A percentile compares a stretch with the other conserved stretches of the same genome.
These are phyloP conservation scores for Drosophila heteroneura DNA, from an alignment of 2,888 invertebrate genomes.

Conservation along the genomic window DNA sequence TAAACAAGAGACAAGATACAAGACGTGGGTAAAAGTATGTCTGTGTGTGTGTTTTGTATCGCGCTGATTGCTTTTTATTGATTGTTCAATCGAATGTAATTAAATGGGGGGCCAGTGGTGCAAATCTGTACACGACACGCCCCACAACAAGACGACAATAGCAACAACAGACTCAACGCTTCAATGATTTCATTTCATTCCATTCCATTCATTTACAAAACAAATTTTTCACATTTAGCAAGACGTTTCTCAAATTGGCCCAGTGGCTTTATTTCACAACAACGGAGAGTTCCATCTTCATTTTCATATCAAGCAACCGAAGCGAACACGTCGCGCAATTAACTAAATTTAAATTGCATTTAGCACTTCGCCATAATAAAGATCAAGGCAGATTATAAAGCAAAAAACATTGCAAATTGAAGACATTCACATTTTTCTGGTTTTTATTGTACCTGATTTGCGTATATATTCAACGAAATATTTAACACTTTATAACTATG, in stretches of 20 bases:
- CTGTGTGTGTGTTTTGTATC: conserved; percentile 26
- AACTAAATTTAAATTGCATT: conserved; percentile 66
- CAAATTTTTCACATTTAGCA: conserved; percentile 50
- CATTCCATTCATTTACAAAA: conserved; percentile 40
- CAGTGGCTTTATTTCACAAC: conserved; percentile 33
- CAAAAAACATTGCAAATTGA: conserved; percentile 31
- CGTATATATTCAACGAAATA: not conserved
- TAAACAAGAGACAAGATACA: conserved; percentile 37
- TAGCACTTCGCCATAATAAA: conserved; percentile 65
- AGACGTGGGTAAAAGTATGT: conserved; percentile 60
- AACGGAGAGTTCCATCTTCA: not conserved
- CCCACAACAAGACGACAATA: conserved; percentile 29
- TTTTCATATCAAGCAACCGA: not conserved
- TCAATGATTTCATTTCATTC: conserved; percentile 63
- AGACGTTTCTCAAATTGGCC: conserved; percentile 41
- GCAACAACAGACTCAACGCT: conserved; percentile 44
- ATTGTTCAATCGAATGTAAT: conserved; percentile 80
- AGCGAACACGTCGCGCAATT: conserved; percentile 37
- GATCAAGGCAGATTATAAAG: conserved; percentile 56
- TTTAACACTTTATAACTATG: conserved; percentile 14
- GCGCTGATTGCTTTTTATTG: conserved; percentile 78
- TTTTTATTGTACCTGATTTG: conserved; percentile 32
- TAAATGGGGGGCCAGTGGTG: conserved; percentile 71
- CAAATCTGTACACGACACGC: conserved; percentile 64
- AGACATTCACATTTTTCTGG: conserved; percentile 29